These are phyloP conservation scores for Lepus europaeus DNA, from an alignment of 2,113 vertebrate species.

Conservation along the genomic window DNA sequence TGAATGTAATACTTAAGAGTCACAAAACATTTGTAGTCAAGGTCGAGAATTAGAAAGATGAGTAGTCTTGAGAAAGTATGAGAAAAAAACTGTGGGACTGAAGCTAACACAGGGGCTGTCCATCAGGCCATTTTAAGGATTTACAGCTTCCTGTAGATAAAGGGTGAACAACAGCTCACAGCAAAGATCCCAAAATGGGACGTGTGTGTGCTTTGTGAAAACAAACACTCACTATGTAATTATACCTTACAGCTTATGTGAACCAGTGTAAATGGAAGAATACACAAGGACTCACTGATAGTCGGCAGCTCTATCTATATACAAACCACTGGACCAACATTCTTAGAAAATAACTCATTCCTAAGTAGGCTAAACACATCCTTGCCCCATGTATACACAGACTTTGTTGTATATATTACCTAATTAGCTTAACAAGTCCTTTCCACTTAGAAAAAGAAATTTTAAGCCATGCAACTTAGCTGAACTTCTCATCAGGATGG, in stretches of 20 bases:
- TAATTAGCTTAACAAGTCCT: conserved; percentile 32
- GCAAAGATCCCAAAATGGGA: neutral
- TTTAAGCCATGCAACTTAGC: neutral
- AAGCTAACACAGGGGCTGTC: neutral
- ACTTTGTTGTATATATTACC: neutral
- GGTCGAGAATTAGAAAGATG: neutral
- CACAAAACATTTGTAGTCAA: neutral
- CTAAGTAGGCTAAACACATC: neutral
- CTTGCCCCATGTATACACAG: neutral
- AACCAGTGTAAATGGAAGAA: neutral
- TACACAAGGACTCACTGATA: neutral
- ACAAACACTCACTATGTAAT: neutral
- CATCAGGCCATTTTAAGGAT: neutral
- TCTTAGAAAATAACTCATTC: conserved; percentile 26
- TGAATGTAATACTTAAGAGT: conserved; percentile 43
- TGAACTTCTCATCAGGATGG: neutral
- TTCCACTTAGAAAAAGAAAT: neutral
- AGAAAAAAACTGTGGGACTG: neutral
- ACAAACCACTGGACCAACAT: conserved; percentile 6
- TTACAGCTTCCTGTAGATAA: neutral
- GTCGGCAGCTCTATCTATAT: neutral
- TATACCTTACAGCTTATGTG: neutral
- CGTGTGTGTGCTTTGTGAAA: neutral
- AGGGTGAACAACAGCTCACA: neutral
- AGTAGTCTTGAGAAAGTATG: neutral